Percentiles rank a stretch among this genome's conserved stretches.
These are phyloP conservation scores for Penaeus vannamei DNA, from an alignment of 1,140 invertebrate species.

Conservation along the genomic window DNA sequence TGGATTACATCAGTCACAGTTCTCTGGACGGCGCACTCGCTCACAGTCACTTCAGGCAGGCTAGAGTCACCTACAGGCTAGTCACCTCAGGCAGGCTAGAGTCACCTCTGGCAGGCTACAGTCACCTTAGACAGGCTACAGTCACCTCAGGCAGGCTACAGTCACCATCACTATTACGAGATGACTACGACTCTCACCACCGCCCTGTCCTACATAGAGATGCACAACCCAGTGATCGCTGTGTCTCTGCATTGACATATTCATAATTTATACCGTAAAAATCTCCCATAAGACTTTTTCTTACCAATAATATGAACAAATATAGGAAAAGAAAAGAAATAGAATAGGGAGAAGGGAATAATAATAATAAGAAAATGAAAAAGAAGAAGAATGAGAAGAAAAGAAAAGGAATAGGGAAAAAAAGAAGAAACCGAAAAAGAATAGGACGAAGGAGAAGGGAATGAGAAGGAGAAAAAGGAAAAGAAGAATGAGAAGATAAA, in stretches of 20 bases:
- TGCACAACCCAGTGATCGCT: too few species aligned
- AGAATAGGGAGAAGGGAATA: not conserved
- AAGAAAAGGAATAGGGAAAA: not conserved
- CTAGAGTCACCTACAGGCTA: too few species aligned
- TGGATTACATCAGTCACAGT: not conserved
- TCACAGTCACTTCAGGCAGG: not conserved
- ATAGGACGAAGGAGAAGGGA: not conserved
- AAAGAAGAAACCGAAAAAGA: not conserved
- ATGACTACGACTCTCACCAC: too few species aligned
- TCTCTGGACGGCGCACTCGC: not conserved
- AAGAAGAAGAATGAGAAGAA: not conserved
- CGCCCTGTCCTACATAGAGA: too few species aligned
- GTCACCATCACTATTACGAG: too few species aligned
- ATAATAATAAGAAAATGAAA: not conserved
- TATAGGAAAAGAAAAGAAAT: not conserved
- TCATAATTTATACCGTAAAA: too few species aligned
- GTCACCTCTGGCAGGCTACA: too few species aligned
- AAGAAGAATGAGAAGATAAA: not conserved
- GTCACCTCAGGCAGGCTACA: too few species aligned
- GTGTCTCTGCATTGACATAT: too few species aligned
- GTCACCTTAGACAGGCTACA: too few species aligned
- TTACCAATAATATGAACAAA: not conserved
- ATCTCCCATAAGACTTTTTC: too few species aligned
- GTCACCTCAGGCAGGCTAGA: too few species aligned
- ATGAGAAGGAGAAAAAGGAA: not conserved